Evolutionary conservation across 2,797 vertebrate species (phyloP).

Genomic region (Chloroceryle inda): DNA sequence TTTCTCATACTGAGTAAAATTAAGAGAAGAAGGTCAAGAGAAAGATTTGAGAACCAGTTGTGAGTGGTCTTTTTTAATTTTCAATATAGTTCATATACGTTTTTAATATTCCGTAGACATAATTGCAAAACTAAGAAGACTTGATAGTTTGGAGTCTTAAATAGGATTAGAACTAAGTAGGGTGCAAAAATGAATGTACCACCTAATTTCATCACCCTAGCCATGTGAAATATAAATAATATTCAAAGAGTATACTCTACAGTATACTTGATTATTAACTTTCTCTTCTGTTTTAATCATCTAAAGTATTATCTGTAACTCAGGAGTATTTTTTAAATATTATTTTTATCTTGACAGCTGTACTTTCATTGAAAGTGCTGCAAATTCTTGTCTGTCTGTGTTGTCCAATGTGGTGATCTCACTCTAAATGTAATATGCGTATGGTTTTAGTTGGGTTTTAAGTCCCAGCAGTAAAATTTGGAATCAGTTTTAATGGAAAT

Average conservation of each 20-base stretch:
- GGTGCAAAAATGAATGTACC: neutral
- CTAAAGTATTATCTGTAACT: conserved; percentile 41
- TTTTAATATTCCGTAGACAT: neutral
- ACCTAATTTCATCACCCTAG: neutral
- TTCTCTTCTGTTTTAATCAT: conserved; percentile 53
- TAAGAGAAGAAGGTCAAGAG: neutral
- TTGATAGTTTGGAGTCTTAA: neutral
- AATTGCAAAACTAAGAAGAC: neutral
- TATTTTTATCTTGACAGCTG: conserved; percentile 52
- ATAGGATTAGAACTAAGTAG: neutral
- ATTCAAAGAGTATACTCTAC: neutral
- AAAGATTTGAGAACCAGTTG: neutral
- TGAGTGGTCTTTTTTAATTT: neutral
- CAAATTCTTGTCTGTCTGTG: conserved; percentile 21
- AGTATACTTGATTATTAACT: conserved; percentile 22
- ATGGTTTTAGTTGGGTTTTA: conserved; percentile 38
- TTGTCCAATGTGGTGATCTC: conserved; percentile 16
- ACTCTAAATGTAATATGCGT: conserved; percentile 39
- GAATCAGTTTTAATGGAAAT: conserved; percentile 52
- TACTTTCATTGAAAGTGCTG: conserved; percentile 41
- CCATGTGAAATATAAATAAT: neutral
- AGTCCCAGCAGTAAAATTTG: conserved; percentile 37
- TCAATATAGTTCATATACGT: accelerated
- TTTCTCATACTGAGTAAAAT: neutral
- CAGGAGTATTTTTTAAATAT: neutral